A percentile compares a stretch with the other conserved stretches of the same genome.
These are phyloP conservation scores for Anabacerthia variegaticeps DNA, from an alignment of 2,797 vertebrate genomes.

Conservation along the genomic window DNA sequence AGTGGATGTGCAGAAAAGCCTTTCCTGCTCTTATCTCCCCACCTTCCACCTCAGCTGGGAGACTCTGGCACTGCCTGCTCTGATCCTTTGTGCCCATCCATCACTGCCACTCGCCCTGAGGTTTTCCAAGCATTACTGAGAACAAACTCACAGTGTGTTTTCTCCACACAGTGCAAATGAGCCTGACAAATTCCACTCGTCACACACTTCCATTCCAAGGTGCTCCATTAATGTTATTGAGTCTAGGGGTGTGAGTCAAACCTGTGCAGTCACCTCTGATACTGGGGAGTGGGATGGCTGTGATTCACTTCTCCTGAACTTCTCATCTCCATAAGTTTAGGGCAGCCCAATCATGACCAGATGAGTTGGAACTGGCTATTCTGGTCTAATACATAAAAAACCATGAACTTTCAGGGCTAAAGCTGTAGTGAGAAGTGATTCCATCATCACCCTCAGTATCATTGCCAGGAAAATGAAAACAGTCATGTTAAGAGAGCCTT, in stretches of 20 bases:
- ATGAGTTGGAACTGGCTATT: neutral
- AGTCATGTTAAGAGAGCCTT: neutral
- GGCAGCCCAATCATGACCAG: neutral
- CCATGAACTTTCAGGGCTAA: rapidly evolving
- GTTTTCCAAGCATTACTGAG: neutral
- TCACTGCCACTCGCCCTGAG: neutral
- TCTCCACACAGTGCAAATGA: neutral
- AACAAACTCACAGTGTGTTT: neutral
- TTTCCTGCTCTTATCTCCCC: neutral
- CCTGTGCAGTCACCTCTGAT: rapidly evolving
- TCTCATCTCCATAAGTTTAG: rapidly evolving
- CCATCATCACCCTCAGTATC: neutral
- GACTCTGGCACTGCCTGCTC: neutral
- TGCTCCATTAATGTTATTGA: neutral
- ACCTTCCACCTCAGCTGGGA: neutral
- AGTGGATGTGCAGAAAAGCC: neutral
- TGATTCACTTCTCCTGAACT: neutral
- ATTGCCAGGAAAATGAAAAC: neutral
- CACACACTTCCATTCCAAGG: neutral
- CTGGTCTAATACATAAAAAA: neutral
- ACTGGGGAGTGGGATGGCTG: neutral
- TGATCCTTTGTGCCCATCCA: neutral
- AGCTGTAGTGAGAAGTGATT: neutral
- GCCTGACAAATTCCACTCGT: neutral
- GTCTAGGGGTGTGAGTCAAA: neutral